These are phyloP conservation scores for Grallaria varia DNA, from an alignment of 2,113 vertebrate genomes.

Conservation along the genomic window DNA sequence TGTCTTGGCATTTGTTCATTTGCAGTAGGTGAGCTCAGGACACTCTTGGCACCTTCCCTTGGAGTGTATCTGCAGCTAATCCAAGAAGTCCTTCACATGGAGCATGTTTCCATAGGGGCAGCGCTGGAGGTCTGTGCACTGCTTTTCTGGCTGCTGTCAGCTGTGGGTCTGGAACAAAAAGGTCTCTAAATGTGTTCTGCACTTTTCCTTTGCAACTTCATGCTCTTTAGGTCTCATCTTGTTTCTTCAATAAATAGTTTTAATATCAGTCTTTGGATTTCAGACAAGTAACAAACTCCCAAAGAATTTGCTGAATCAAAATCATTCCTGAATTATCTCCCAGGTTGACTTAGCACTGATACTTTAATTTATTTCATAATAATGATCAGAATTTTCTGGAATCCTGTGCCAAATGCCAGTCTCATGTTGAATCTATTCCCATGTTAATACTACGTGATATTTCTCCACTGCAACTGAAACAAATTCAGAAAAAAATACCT, in stretches of 20 bases:
- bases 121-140: not conserved
- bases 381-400: not conserved
- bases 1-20: not conserved
- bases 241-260: not conserved
- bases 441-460: not conserved
- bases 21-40: constrained; percentile 3
- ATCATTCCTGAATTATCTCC: not conserved
- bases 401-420: not conserved
- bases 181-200: not conserved
- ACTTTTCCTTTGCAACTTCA: not conserved
- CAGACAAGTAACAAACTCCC: not conserved
- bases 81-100: not conserved
- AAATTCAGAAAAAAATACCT: not conserved
- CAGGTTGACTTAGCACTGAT: not conserved
- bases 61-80: not conserved
- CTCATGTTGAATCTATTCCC: not conserved
- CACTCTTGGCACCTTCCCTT: not conserved
- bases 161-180: not conserved
- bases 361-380: not conserved
- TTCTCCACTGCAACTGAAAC: not conserved
- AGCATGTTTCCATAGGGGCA: not conserved
- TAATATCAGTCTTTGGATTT: constrained; percentile 2
- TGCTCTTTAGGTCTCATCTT: not conserved
- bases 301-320: not conserved
- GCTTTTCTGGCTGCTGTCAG: not conserved